Percentiles rank a stretch among this genome's conserved stretches.
These are phyloP conservation scores for Anas capensis DNA, from an alignment of 2,797 vertebrate genomes.

Conservation along the genomic window DNA sequence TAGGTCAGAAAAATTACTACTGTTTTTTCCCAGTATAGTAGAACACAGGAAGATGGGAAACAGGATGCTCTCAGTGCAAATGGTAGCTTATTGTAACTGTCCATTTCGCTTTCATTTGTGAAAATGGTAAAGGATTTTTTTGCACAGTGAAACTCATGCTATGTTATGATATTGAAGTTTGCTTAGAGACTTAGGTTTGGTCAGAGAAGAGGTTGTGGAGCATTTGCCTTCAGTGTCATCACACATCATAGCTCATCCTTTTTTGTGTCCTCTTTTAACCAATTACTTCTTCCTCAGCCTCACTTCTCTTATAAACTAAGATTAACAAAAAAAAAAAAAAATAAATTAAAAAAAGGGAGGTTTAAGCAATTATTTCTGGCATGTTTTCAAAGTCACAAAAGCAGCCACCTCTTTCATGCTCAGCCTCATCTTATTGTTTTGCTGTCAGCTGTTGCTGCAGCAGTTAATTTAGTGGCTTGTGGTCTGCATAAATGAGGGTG, in stretches of 20 bases:
- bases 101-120: not conserved
- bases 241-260: not conserved
- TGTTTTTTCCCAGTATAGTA: slow-evolving; percentile 17
- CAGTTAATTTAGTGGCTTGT: not conserved
- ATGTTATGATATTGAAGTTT: not conserved
- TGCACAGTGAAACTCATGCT: not conserved
- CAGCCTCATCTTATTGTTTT: not conserved
- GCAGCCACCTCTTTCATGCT: not conserved
- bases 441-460: not conserved
- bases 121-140: not conserved
- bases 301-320: not conserved
- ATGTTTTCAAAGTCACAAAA: not conserved
- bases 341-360: not conserved
- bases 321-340: not conserved
- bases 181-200: not conserved
- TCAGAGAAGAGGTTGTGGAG: not conserved
- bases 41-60: not conserved
- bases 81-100: not conserved
- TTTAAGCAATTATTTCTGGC: not conserved
- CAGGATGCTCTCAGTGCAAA: not conserved
- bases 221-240: not conserved
- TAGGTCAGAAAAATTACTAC: not conserved
- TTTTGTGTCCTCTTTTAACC: not conserved
- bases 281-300: not conserved
- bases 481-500: not conserved